Evolutionary conservation across 2,888 invertebrate genomes (phyloP).

Genomic region (Temnothorax rugatulus): DNA sequence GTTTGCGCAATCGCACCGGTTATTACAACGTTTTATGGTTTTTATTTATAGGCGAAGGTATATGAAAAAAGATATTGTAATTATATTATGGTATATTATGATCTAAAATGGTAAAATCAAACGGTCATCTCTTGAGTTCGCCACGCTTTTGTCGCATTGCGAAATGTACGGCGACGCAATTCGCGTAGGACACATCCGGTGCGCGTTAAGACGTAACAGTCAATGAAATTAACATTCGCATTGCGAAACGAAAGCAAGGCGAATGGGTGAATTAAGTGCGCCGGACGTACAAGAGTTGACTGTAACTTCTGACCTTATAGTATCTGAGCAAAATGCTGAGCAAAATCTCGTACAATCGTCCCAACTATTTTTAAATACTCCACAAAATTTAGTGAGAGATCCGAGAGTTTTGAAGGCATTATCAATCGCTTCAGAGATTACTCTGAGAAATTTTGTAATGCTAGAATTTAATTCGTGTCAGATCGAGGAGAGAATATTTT

Average conservation of each 20-base stretch:
- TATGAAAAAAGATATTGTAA: not conserved
- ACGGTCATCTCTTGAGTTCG: not conserved
- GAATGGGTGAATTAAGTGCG: constrained; percentile 23
- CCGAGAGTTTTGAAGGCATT: not conserved
- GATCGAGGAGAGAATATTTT: not conserved
- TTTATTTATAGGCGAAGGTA: constrained; percentile 7
- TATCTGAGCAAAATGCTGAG: not conserved
- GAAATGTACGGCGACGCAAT: not conserved
- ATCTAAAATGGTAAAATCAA: not conserved
- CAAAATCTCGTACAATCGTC: not conserved
- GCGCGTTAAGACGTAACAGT: constrained; percentile 30
- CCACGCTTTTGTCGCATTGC: constrained; percentile 16
- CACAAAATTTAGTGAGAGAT: not conserved
- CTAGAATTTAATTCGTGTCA: not conserved
- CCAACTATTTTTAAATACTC: not conserved
- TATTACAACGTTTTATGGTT: not conserved
- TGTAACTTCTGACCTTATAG: not conserved
- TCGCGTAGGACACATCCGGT: constrained; percentile 22
- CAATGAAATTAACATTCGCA: constrained; percentile 44
- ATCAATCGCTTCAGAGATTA: not conserved
- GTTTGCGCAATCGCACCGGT: constrained; percentile 1
- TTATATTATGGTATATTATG: not conserved
- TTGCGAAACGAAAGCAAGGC: constrained; percentile 39
- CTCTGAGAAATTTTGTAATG: not conserved
- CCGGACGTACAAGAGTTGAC: not conserved